These are phyloP conservation scores for Rhinogobio ventralis DNA, from an alignment of 2,797 vertebrate species.

Conservation along the genomic window DNA sequence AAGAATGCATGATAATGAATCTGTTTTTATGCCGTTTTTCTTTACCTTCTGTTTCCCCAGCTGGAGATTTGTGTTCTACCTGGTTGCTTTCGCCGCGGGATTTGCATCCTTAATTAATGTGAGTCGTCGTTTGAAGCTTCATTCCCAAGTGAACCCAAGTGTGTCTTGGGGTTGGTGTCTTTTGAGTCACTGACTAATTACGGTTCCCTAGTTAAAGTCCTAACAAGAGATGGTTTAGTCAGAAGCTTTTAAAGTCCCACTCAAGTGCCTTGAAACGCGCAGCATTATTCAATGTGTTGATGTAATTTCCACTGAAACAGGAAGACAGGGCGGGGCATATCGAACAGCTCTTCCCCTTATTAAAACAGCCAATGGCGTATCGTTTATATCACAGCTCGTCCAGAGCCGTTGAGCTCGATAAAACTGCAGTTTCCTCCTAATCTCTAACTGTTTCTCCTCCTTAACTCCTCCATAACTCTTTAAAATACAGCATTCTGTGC, in stretches of 20 bases:
- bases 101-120: constrained; percentile 83
- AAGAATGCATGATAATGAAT: background rate
- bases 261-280: too few relatives aligned
- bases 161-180: background rate
- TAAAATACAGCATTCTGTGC: too few relatives aligned
- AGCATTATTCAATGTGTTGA: too few relatives aligned
- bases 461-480: too few relatives aligned
- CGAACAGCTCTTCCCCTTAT: too few relatives aligned
- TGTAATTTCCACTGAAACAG: too few relatives aligned
- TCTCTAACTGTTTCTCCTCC: too few relatives aligned
- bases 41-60: constrained; percentile 69
- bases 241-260: background rate
- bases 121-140: constrained; percentile 70
- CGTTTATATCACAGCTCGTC: too few relatives aligned
- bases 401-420: too few relatives aligned
- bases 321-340: too few relatives aligned
- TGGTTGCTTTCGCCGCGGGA: constrained; percentile 81
- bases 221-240: background rate
- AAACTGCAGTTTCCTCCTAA: too few relatives aligned
- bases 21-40: background rate
- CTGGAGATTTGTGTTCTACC: constrained; percentile 91
- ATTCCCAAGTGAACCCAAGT: background rate
- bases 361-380: too few relatives aligned
- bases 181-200: constrained; percentile 1
- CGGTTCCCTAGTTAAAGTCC: background rate